Percentiles rank a stretch among this genome's conserved stretches.
These are phyloP conservation scores for Paedocypris sp. DNA, from an alignment of 2,113 vertebrate genomes.

Conservation along the genomic window DNA sequence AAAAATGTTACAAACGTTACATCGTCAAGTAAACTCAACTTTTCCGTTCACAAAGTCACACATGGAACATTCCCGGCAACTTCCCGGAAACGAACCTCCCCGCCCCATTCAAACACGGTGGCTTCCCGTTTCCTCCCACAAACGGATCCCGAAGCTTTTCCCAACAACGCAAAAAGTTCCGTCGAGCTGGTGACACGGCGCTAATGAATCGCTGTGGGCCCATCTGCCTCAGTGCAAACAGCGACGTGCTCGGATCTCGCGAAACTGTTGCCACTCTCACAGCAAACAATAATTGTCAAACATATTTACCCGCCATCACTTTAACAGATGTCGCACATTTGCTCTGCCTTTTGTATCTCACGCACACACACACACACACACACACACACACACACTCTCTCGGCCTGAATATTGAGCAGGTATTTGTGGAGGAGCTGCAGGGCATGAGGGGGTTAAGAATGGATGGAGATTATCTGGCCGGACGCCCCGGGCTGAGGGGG, in stretches of 20 bases:
- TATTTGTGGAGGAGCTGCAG: slow-evolving; percentile 73
- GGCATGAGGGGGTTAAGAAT: slow-evolving; percentile 58
- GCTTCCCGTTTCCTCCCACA: slow-evolving; percentile 52
- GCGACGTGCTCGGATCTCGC: slow-evolving; percentile 68
- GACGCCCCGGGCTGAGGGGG: slow-evolving; percentile 57
- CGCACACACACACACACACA: slow-evolving; percentile 59
- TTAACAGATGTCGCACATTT: slow-evolving; percentile 77
- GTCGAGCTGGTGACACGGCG: slow-evolving; percentile 75
- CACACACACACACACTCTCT: slow-evolving; percentile 47
- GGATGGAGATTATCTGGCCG: slow-evolving; percentile 67
- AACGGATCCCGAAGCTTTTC: slow-evolving; percentile 61
- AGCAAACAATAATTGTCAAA: slow-evolving; percentile 82
- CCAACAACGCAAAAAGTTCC: no score
- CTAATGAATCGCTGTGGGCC: slow-evolving; percentile 74
- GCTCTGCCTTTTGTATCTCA: slow-evolving; percentile 72
- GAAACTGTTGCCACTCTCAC: slow-evolving; percentile 78
- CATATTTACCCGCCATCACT: slow-evolving; percentile 76
- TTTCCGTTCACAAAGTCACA: no score
- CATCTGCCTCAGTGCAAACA: slow-evolving; percentile 73
- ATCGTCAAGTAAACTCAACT: no score
- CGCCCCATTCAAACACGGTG: no score
- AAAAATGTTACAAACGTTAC: no score
- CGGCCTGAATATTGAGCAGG: slow-evolving; percentile 71
- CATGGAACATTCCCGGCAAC: no score
- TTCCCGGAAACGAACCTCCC: no score